Evolutionary conservation across 1,140 invertebrate genomes (phyloP).

Genomic region (Eupristina koningsbergeri): DNA sequence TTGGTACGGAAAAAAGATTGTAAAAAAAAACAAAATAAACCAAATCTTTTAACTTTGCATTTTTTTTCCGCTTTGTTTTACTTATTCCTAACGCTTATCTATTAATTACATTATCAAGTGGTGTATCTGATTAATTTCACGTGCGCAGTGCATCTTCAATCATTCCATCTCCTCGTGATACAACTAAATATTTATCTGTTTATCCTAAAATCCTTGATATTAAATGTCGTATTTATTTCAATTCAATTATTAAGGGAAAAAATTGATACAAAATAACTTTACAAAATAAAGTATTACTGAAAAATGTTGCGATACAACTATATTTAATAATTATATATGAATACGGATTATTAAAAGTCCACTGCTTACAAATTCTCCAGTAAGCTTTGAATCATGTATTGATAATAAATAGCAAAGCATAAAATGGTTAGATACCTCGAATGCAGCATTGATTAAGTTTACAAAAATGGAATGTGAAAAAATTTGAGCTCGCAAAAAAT

Average conservation of each 20-base stretch:
- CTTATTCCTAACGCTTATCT: no score
- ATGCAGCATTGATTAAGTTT: neutral
- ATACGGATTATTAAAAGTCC: neutral
- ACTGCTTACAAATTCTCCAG: neutral
- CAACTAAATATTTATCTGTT: no score
- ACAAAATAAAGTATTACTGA: neutral
- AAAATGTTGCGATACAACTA: neutral
- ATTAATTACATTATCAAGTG: no score
- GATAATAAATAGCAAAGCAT: neutral
- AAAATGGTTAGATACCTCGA: neutral
- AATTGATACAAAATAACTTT: neutral
- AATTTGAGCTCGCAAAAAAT: neutral
- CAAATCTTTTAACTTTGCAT: no score
- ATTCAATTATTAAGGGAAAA: neutral
- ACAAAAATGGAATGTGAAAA: neutral
- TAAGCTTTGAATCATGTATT: neutral
- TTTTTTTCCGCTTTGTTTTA: no score
- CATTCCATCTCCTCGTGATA: no score
- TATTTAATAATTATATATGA: neutral
- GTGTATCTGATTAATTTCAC: no score
- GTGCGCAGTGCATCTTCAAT: no score
- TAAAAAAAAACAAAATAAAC: no score
- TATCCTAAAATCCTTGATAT: no score
- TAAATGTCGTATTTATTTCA: neutral
- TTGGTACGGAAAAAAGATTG: no score